Percentiles rank a stretch among this genome's conserved stretches.
phyloP scores from a whole-genome alignment of 2,888 invertebrate species.

The Phengaris alcon region DNA sequence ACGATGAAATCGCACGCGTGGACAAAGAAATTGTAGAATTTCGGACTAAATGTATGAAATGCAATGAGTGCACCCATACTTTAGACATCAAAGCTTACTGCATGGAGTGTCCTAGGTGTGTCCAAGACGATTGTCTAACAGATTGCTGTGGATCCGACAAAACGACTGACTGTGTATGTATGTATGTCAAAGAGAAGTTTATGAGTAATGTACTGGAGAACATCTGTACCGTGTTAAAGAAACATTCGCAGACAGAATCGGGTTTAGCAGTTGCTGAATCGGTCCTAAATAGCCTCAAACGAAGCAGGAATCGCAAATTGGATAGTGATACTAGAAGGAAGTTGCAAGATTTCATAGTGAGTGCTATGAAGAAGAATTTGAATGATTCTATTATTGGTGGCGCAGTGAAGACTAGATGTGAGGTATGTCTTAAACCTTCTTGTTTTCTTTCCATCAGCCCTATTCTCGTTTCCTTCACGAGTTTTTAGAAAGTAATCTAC shows the following conservation, averaged over 20 bases:
- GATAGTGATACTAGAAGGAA: slow-evolving; percentile 52
- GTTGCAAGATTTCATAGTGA: slow-evolving; percentile 61
- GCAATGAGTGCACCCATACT: slow-evolving; percentile 58
- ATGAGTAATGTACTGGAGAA: slow-evolving; percentile 60
- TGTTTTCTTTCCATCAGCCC: not conserved
- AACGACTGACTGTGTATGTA: slow-evolving; percentile 60
- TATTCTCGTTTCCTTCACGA: not conserved
- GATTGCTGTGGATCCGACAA: slow-evolving; percentile 51
- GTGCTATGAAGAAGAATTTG: slow-evolving; percentile 61
- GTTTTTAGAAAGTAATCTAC: too few species aligned
- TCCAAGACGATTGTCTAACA: slow-evolving; percentile 51
- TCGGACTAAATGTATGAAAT: slow-evolving; percentile 51
- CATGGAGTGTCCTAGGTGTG: slow-evolving; percentile 63
- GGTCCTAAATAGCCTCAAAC: slow-evolving; percentile 53
- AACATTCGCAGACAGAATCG: not conserved
- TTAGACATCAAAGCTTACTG: slow-evolving; percentile 55
- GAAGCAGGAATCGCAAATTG: slow-evolving; percentile 65
- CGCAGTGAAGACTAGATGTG: slow-evolving; percentile 71
- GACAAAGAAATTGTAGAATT: slow-evolving; percentile 49
- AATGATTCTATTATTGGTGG: slow-evolving; percentile 69
- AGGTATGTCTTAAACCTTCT: slow-evolving; percentile 47
- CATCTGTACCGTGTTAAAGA: slow-evolving; percentile 21
- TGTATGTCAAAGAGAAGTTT: slow-evolving; percentile 59
- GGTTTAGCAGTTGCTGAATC: slow-evolving; percentile 53
- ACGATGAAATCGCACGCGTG: slow-evolving; percentile 51